A percentile compares a stretch with the other conserved stretches of the same genome.
phyloP scores from a whole-genome alignment of 2,113 vertebrate species.

The Marcusenius ussheri region DNA sequence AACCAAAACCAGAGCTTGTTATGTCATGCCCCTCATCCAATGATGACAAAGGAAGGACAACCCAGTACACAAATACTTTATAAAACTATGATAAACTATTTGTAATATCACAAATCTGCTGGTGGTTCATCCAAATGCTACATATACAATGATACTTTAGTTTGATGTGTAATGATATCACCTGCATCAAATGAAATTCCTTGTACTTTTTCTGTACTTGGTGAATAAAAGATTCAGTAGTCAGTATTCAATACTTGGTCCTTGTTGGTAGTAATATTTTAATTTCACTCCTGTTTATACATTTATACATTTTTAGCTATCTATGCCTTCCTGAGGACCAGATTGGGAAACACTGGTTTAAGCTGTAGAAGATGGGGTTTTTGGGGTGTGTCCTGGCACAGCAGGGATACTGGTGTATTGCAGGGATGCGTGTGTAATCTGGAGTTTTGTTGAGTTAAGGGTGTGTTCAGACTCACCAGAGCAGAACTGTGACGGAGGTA shows the following conservation, averaged over 20 bases:
- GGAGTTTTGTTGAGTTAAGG: slow-evolving; percentile 8
- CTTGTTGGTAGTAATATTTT: neutral
- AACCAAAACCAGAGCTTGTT: neutral
- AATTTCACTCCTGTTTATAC: neutral
- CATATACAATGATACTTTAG: neutral
- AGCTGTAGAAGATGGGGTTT: neutral
- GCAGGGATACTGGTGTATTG: neutral
- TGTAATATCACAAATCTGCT: neutral
- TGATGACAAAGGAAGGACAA: neutral
- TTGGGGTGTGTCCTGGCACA: neutral
- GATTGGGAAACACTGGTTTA: neutral
- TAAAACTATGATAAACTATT: neutral
- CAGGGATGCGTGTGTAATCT: neutral
- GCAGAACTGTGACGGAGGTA: neutral
- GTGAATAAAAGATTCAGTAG: too few species aligned
- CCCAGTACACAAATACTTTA: neutral
- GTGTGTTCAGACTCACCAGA: neutral
- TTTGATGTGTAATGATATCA: neutral
- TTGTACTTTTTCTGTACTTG: too few species aligned
- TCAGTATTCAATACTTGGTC: neutral
- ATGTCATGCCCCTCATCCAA: neutral
- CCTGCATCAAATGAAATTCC: too few species aligned
- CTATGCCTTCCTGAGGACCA: neutral
- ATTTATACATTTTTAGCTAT: neutral
- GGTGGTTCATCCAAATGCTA: neutral